phyloP scores from a whole-genome alignment of 2,888 invertebrate genomes.

The Sympetrum striolatum region DNA sequence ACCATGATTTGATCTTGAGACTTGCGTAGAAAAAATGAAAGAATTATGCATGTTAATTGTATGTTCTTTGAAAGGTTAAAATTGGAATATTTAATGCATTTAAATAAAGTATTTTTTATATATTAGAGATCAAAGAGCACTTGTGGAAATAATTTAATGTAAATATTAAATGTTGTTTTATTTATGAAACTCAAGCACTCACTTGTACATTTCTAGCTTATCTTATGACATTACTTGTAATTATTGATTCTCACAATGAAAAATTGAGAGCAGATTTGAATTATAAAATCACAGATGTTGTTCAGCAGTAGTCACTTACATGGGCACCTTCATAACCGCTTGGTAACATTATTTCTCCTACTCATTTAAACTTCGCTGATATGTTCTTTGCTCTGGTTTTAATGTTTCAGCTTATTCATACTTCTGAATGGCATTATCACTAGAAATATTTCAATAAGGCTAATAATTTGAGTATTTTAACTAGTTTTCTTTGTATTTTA shows the following conservation, averaged over 20 bases:
- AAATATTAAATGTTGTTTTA: not conserved
- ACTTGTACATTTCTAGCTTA: not conserved
- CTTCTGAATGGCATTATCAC: not conserved
- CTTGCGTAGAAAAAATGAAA: not conserved
- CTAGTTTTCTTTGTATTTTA: no score
- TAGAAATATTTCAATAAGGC: no score
- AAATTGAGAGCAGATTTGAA: not conserved
- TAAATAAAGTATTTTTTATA: not conserved
- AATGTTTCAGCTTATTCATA: not conserved
- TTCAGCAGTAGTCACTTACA: not conserved
- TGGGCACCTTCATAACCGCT: not conserved
- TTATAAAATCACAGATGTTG: not conserved
- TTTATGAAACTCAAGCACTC: not conserved
- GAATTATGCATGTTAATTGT: not conserved
- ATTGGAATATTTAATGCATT: not conserved
- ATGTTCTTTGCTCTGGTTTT: not conserved
- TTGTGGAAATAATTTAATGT: not conserved
- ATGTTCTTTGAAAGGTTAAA: not conserved
- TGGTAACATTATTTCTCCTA: not conserved
- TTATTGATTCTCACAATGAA: not conserved
- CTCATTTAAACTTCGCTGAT: not conserved
- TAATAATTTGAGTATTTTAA: no score
- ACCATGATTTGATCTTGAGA: not conserved
- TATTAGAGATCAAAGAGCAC: not conserved
- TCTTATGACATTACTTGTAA: not conserved